phyloP scores from a whole-genome alignment of 2,113 vertebrate species.

The Sturnus vulgaris region DNA sequence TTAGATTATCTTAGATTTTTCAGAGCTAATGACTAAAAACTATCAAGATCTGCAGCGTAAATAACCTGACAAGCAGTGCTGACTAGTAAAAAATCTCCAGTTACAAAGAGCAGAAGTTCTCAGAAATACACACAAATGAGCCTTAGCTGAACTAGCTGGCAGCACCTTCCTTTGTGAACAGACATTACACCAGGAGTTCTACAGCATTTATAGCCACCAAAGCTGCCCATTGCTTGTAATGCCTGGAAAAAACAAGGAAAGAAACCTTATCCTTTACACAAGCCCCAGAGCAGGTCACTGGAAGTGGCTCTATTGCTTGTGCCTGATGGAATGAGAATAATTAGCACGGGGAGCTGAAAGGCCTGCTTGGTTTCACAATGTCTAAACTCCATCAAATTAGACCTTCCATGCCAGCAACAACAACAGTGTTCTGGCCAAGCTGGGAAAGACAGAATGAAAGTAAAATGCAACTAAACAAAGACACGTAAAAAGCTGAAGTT shows the following conservation, averaged over 20 bases:
- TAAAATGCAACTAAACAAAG: neutral
- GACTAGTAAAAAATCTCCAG: neutral
- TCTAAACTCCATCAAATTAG: neutral
- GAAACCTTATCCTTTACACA: neutral
- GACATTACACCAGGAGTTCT: neutral
- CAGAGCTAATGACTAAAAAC: neutral
- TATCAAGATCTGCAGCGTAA: neutral
- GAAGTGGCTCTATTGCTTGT: neutral
- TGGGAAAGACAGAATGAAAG: neutral
- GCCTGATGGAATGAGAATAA: neutral
- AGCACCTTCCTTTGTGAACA: neutral
- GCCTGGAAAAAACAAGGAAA: neutral
- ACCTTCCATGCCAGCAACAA: neutral
- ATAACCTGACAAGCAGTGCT: neutral
- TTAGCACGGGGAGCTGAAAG: neutral
- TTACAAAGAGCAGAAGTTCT: neutral
- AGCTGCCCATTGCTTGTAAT: neutral
- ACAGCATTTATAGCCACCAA: neutral
- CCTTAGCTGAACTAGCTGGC: neutral
- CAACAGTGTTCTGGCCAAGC: neutral
- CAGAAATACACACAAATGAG: neutral
- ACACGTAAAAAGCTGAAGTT: neutral
- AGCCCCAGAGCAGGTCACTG: neutral
- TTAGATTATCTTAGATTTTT: neutral
- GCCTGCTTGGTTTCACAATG: neutral